Evolutionary conservation across 2,888 invertebrate genomes (phyloP).

Genomic region (Tiliacea citrago): DNA sequence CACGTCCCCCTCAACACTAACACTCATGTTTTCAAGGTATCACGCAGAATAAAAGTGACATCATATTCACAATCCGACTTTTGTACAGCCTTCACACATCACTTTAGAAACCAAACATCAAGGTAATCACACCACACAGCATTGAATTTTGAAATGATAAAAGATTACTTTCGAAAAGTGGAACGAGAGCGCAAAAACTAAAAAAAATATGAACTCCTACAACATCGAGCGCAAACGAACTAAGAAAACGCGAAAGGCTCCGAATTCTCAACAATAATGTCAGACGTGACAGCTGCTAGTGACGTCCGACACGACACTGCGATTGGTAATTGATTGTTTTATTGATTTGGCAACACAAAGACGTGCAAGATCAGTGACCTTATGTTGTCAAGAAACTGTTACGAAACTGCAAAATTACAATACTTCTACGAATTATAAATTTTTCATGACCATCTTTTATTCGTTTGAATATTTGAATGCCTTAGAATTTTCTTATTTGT

Average conservation of each 20-base stretch:
- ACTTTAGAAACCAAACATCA: conserved; percentile 72
- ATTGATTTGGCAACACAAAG: conserved; percentile 67
- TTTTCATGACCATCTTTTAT: neutral
- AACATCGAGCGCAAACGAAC: conserved; percentile 79
- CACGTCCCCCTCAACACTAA: conserved; percentile 85
- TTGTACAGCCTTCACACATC: conserved; percentile 76
- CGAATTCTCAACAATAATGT: conserved; percentile 59
- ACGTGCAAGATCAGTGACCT: conserved; percentile 53
- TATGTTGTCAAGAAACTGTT: conserved; percentile 18
- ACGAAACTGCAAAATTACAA: neutral
- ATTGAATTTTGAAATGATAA: conserved; percentile 74
- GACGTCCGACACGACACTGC: conserved; percentile 79
- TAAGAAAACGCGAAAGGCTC: conserved; percentile 68
- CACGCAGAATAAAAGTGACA: conserved; percentile 83
- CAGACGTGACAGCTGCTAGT: conserved; percentile 77
- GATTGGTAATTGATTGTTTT: conserved; percentile 59
- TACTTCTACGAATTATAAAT: neutral
- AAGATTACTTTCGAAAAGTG: conserved; percentile 86
- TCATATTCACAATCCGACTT: conserved; percentile 82
- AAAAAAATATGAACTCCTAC: conserved; percentile 82
- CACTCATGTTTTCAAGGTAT: conserved; percentile 90
- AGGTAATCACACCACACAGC: conserved; percentile 71
- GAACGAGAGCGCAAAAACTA: conserved; percentile 86
- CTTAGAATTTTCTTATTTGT: neutral
- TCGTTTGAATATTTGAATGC: neutral